Base-by-base conservation (phyloP, 2,888 invertebrate genomes). In the Parochlus steinenii region DNA sequence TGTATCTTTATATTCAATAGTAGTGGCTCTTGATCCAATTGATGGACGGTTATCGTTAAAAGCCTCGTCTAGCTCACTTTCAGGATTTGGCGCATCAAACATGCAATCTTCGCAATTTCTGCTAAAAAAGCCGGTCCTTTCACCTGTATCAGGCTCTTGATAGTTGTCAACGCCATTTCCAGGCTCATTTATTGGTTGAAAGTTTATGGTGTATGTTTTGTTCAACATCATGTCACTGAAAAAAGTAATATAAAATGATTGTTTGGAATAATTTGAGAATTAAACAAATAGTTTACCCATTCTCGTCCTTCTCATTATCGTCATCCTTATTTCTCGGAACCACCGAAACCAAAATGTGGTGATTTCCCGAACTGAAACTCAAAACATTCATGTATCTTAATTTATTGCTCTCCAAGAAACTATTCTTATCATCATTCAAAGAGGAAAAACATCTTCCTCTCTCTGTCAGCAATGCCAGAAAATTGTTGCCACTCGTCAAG, bases 361-460 rank as follows among this genome's bases (percentile, higher is more conserved):
- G 50, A 31, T 55, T 55, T 1, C 58, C 57, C 3, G 57, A 50
- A 1, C 52, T 52, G 33, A 57, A 49, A 31, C 58, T 58, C 7
- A 56, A 42, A 11, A 55, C 42, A 1, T 54, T 49, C 4, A 57
- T 45, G 39, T 56, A 54, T 41, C 53, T 57, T 26, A 57, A 56
- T 41, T 57, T 57, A n/a, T 56, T 54, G 30, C 57, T 57, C 43
- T 57, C 58, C 11, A 57, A 50, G 41, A 57, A 57, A 5, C 57
- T 58, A 41, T 55, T 57, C 41, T 56, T 42, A 39, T 57, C 58
- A 42, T 58, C 22, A 6, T 37, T 30, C 16, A 35, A 23, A 11
- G 34, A 15, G 8, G 31, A 31, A 26, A 35, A 35, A 6, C 25
- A 35, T 17, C 22, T 56, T 2, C 57, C 57, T 36, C 56, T 56